A percentile compares a stretch with the other conserved stretches of the same genome.
phyloP scores from a whole-genome alignment of 1,140 invertebrate species.

The Teleopsis dalmanni region DNA sequence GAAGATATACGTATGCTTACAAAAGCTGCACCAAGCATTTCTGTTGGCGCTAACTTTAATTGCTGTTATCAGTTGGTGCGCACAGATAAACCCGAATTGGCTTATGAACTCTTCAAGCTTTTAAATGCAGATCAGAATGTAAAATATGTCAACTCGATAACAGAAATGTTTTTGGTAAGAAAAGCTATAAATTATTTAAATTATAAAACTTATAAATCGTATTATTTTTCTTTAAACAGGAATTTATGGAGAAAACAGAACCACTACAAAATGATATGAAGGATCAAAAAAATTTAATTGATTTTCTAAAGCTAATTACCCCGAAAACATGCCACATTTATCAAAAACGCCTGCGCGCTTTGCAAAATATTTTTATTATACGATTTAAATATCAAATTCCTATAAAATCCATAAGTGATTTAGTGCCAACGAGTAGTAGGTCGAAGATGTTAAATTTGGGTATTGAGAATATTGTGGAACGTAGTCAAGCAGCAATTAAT shows the following conservation, averaged over 20 bases:
- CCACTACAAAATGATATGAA: neutral
- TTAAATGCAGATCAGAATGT: slow-evolving; percentile 18
- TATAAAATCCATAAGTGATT: slow-evolving; percentile 17
- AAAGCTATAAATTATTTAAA: neutral
- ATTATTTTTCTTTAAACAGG: neutral
- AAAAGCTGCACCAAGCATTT: slow-evolving; percentile 29
- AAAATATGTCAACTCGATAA: slow-evolving; percentile 17
- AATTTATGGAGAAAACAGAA: slow-evolving; percentile 3
- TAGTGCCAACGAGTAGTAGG: slow-evolving; percentile 18
- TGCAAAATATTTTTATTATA: slow-evolving; percentile 27
- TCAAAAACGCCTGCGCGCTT: slow-evolving; percentile 20
- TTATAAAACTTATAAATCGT: too few relatives aligned
- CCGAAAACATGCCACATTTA: slow-evolving; percentile 16
- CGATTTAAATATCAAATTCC: slow-evolving; percentile 24
- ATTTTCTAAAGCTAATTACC: slow-evolving; percentile 30
- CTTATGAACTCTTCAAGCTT: slow-evolving; percentile 31
- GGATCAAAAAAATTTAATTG: slow-evolving; percentile 22
- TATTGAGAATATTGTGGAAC: slow-evolving; percentile 28
- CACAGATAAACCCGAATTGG: slow-evolving; percentile 29
- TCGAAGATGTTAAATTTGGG: slow-evolving; percentile 23
- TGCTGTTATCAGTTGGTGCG: slow-evolving; percentile 35
- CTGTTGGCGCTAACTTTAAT: slow-evolving; percentile 28
- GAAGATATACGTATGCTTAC: slow-evolving; percentile 30
- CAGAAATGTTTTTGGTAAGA: slow-evolving; percentile 22
- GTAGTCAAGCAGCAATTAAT: slow-evolving; percentile 25